phyloP scores from a whole-genome alignment of 1,140 invertebrate species.

The Frieseomelitta varia region DNA sequence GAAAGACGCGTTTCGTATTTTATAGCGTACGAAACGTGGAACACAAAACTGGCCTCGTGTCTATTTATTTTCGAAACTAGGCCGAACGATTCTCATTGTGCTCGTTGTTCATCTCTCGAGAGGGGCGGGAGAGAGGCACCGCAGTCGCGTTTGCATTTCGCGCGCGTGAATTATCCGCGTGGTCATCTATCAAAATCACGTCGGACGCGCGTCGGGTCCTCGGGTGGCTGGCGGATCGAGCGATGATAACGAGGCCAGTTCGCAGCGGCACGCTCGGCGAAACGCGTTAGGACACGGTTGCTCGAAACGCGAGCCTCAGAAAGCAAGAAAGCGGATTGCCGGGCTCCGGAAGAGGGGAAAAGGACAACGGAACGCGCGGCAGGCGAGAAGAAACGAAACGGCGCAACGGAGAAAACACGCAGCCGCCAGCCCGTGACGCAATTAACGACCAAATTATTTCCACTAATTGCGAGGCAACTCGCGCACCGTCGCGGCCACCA shows the following conservation, averaged over 20 bases:
- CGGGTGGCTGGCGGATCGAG: not conserved
- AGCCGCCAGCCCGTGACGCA: conserved; percentile 49
- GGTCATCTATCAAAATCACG: conserved; percentile 15
- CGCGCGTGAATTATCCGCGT: conserved; percentile 26
- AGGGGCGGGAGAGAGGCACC: not conserved
- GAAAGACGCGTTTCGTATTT: too few species aligned
- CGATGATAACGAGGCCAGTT: not conserved
- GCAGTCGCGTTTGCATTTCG: not conserved
- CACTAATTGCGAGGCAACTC: conserved; percentile 55
- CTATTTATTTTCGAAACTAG: conserved; percentile 10
- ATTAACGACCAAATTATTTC: conserved; percentile 62
- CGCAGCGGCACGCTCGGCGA: not conserved
- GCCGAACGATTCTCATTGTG: conserved; percentile 46
- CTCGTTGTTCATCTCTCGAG: conserved; percentile 19
- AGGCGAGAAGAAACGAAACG: conserved; percentile 34
- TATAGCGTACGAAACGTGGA: too few species aligned
- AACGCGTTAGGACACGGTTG: not conserved
- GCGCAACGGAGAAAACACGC: conserved; percentile 46
- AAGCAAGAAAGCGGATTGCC: conserved; percentile 14
- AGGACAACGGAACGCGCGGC: not conserved
- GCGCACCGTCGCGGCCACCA: conserved; percentile 2
- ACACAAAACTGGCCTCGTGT: not conserved
- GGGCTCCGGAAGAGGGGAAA: not conserved
- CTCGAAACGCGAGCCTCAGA: not conserved
- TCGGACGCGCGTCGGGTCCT: not conserved